phyloP scores from a whole-genome alignment of 2,888 invertebrate species.

The Ligdia adustata region DNA sequence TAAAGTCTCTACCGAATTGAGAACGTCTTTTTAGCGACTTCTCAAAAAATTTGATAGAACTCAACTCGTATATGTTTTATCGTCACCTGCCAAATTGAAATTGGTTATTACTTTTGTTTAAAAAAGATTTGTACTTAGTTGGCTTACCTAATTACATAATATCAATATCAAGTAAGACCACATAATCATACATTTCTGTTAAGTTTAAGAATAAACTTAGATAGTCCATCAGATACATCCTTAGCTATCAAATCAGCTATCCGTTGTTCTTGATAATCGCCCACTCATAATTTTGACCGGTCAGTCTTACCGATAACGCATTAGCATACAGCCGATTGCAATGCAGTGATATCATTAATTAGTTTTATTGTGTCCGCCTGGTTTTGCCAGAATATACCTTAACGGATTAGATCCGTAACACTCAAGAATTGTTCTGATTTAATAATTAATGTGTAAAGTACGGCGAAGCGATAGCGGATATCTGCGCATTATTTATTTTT shows the following conservation, averaged over 20 bases:
- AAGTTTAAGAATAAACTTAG: background rate
- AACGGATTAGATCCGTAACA: constrained; percentile 60
- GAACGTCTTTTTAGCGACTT: no score
- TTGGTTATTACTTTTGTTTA: no score
- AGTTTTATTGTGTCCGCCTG: constrained; percentile 38
- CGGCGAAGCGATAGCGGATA: constrained; percentile 73
- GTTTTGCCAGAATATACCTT: constrained; percentile 31
- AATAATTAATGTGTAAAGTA: constrained; percentile 74
- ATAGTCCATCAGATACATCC: background rate
- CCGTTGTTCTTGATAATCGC: constrained; percentile 11
- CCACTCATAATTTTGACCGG: constrained; percentile 19
- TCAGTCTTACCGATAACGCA: constrained; percentile 5
- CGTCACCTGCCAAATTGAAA: no score
- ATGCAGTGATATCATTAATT: constrained; percentile 39
- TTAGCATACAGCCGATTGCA: constrained; percentile 23
- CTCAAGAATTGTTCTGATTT: constrained; percentile 67
- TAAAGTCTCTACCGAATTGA: no score
- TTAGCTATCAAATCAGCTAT: background rate
- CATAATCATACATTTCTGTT: no score
- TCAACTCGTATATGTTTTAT: no score
- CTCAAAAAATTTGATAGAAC: no score
- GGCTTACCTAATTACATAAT: no score
- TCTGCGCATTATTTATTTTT: constrained; percentile 6
- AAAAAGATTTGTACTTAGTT: no score
- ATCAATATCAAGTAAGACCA: no score